Percentiles rank a stretch among this genome's conserved stretches.
phyloP scores from a whole-genome alignment of 2,797 vertebrate genomes.

The Varecia variegata region DNA sequence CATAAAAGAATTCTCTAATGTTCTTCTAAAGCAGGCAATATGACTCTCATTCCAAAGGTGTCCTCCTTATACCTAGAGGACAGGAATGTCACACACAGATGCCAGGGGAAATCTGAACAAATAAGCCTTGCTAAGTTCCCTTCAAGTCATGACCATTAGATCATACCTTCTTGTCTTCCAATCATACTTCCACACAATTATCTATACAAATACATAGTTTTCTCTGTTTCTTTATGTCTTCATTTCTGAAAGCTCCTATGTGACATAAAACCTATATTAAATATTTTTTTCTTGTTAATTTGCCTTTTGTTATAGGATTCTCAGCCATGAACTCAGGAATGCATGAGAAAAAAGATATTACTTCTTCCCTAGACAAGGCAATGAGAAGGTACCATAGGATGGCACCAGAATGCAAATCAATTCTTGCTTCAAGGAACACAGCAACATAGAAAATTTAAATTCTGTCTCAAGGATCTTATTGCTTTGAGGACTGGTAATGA shows the following conservation, averaged over 20 bases:
- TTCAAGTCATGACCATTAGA: background rate
- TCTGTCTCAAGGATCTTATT: background rate
- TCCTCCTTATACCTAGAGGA: background rate
- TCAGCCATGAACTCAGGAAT: background rate
- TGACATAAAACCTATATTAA: background rate
- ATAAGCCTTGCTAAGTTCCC: background rate
- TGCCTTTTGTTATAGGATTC: background rate
- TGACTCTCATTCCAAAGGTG: fast-evolving
- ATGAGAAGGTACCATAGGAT: background rate
- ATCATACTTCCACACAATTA: background rate
- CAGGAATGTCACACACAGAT: background rate
- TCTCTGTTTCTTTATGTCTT: background rate
- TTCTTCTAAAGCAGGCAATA: background rate
- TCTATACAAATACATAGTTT: background rate
- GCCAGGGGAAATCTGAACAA: background rate
- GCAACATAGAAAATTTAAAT: background rate
- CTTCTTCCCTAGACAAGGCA: background rate
- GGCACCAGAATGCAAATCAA: background rate
- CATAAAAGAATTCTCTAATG: background rate
- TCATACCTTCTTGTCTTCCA: background rate
- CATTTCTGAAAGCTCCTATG: background rate
- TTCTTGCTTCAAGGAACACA: background rate
- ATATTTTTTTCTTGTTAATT: background rate
- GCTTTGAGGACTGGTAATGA: background rate
- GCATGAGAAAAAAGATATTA: background rate